These are phyloP conservation scores for Rhinoraja longicauda DNA, from an alignment of 2,797 vertebrate genomes.

Conservation along the genomic window DNA sequence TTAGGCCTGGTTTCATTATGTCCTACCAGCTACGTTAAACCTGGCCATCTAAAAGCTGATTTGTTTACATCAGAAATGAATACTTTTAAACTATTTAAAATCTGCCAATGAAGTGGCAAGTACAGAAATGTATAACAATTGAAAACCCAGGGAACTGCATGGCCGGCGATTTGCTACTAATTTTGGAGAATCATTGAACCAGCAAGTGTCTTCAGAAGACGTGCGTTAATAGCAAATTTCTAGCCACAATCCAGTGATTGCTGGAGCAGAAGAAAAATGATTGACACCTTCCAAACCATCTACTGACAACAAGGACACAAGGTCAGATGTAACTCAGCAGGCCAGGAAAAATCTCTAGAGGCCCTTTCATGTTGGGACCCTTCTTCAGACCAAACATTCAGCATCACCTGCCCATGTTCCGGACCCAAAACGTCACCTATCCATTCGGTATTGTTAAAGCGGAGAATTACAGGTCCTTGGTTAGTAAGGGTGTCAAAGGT, in stretches of 20 bases:
- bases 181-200: too few species aligned
- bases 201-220: too few species aligned
- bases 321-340: too few species aligned
- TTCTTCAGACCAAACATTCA: too few species aligned
- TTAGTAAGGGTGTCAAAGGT: too few species aligned
- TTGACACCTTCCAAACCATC: neutral
- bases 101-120: neutral
- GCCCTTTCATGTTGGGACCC: too few species aligned
- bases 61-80: neutral
- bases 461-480: too few species aligned
- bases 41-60: neutral
- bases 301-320: neutral
- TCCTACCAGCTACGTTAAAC: neutral
- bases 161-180: neutral
- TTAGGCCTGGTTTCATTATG: neutral
- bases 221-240: too few species aligned
- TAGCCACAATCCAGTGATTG: neutral
- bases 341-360: too few species aligned
- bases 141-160: neutral
- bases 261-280: neutral
- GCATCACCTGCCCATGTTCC: too few species aligned
- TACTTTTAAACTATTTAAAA: neutral
- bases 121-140: neutral
- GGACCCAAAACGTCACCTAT: too few species aligned
- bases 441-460: too few species aligned